Base-by-base conservation (phyloP, 2,888 invertebrate genomes). In the Hirtodrosophila duncani region DNA sequence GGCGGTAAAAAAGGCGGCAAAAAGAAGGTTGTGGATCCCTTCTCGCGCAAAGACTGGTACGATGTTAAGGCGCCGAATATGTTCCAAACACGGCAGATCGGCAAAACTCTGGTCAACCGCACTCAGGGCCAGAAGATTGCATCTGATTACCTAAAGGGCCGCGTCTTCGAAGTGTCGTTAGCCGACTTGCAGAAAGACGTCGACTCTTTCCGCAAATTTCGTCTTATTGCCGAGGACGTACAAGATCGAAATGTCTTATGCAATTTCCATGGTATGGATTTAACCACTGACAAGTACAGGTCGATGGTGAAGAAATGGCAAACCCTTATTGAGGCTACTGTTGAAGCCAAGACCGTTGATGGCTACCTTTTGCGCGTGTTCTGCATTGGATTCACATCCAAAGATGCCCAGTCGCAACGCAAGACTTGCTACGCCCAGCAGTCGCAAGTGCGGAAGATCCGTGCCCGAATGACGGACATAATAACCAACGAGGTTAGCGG, bases 231-330 rank as follows among this genome's bases (percentile, higher is more conserved):
- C n/a, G n/a, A n/a, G n/a, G n/a, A n/a, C n/a, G n/a, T n/a, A n/a
- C n/a, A n/a, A n/a, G n/a, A n/a, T n/a, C n/a, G n/a, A n/a, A n/a
- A n/a, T n/a, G n/a, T n/a, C n/a, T n/a, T n/a, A n/a, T n/a, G n/a
- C n/a, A n/a, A n/a, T n/a, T n/a, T n/a, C n/a, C n/a, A n/a, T n/a
- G n/a, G n/a, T n/a, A n/a, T n/a, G n/a, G n/a, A n/a, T n/a, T n/a
- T n/a, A n/a, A n/a, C n/a, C n/a, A n/a, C n/a, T n/a, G n/a, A n/a
- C n/a, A n/a, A n/a, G n/a, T n/a, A n/a, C n/a, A n/a, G n/a, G n/a
- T n/a, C n/a, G n/a, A n/a, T n/a, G n/a, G n/a, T n/a, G n/a, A n/a
- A 99, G 89, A 99, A 99, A 89, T 99, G 99, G 99, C 93, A 97
- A 90, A 98, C 99, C 0, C 89, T 99, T 42, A 97, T 99, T 66